These are phyloP conservation scores for Zophobas atratus DNA, from an alignment of 1,140 invertebrate species.

Conservation along the genomic window DNA sequence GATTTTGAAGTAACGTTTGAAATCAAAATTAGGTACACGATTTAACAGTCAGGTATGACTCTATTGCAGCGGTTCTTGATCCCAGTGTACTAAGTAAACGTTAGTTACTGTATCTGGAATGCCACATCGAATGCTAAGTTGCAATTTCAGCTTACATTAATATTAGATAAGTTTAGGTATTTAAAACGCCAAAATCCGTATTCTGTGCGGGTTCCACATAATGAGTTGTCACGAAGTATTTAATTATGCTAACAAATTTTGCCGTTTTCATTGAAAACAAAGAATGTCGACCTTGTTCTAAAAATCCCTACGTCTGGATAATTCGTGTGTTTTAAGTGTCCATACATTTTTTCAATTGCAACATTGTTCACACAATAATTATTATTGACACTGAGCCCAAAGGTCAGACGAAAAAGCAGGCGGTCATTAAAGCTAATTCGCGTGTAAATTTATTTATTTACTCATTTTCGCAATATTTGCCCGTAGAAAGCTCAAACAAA, in stretches of 20 bases:
- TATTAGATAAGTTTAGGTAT: too few relatives aligned
- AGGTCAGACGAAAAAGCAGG: slow-evolving; percentile 23
- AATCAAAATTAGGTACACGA: too few relatives aligned
- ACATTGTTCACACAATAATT: slow-evolving; percentile 14
- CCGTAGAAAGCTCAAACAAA: slow-evolving; percentile 28
- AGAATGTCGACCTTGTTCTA: slow-evolving; percentile 23
- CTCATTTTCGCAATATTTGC: slow-evolving; percentile 13
- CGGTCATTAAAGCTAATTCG: slow-evolving; percentile 24
- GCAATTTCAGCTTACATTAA: too few relatives aligned
- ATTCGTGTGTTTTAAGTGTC: slow-evolving; percentile 22
- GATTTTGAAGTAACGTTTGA: too few relatives aligned
- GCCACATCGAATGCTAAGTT: too few relatives aligned
- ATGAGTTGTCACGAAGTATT: not conserved
- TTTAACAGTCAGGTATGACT: too few relatives aligned
- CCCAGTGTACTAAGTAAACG: too few relatives aligned
- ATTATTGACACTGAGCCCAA: slow-evolving; percentile 24
- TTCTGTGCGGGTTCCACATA: not conserved
- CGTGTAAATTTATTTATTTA: slow-evolving; percentile 33
- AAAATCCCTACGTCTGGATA: slow-evolving; percentile 9
- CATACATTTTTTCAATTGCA: slow-evolving; percentile 12
- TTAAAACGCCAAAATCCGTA: too few relatives aligned
- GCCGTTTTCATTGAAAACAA: slow-evolving; percentile 17
- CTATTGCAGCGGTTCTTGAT: too few relatives aligned
- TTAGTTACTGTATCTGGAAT: too few relatives aligned
- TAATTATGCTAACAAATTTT: not conserved